phyloP scores from a whole-genome alignment of 2,888 invertebrate genomes.

The Ctena decussata region DNA sequence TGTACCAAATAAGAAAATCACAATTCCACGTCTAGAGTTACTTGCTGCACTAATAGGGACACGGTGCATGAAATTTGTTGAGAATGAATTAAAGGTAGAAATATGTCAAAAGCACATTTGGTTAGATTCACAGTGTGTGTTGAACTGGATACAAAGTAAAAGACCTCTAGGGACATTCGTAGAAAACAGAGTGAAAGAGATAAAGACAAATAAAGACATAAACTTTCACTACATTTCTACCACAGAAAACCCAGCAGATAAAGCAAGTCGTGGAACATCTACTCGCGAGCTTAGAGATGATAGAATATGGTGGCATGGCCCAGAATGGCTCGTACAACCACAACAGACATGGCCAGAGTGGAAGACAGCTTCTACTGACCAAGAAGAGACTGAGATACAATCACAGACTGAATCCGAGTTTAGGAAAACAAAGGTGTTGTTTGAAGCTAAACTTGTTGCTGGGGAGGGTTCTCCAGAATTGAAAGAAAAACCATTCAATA shows the following conservation, averaged over 20 bases:
- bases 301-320: conserved; percentile 39
- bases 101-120: background rate
- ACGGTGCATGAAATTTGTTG: background rate
- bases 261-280: conserved; percentile 14
- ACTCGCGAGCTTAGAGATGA: background rate
- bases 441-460: background rate
- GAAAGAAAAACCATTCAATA: background rate
- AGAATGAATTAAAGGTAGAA: background rate
- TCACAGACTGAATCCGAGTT: background rate
- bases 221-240: background rate
- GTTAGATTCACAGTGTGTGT: background rate
- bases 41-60: conserved; percentile 17
- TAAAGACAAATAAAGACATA: background rate
- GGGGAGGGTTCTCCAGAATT: background rate
- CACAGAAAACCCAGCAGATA: conserved; percentile 27
- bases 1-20: too few species aligned
- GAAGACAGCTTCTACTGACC: background rate
- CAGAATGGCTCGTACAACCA: conserved; percentile 1
- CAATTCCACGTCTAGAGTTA: too few species aligned
- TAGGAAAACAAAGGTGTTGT: background rate
- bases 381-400: background rate
- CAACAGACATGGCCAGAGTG: background rate
- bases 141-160: background rate
- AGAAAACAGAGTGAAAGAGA: background rate
- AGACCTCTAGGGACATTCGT: background rate